Conservation (phyloP, 2,797 vertebrate genomes). For the Notolepis coatsorum region DNA sequence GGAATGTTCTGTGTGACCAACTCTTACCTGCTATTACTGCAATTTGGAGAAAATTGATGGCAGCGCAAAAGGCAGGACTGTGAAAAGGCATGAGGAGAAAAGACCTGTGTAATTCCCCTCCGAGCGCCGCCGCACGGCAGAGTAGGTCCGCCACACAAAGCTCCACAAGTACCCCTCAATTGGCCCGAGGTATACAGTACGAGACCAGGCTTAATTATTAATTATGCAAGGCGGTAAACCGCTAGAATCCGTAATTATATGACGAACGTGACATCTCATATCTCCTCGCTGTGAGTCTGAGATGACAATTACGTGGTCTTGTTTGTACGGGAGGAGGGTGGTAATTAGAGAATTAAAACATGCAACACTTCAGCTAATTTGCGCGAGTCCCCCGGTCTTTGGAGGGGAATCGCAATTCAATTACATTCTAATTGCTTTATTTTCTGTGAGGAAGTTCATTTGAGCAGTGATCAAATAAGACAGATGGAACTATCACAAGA, state of each 20-base stretch:
- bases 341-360: conserved; percentile 70
- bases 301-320: conserved; percentile 75
- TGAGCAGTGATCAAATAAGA: too few relatives aligned
- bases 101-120: conserved; percentile 43
- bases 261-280: conserved; percentile 76
- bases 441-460: too few relatives aligned
- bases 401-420: too few relatives aligned
- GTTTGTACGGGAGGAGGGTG: conserved; percentile 58
- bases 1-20: conserved; percentile 45
- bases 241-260: conserved; percentile 76
- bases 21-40: conserved; percentile 57
- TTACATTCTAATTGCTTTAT: not conserved
- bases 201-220: conserved; percentile 75
- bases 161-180: conserved; percentile 59
- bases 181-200: conserved; percentile 70
- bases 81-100: conserved; percentile 52
- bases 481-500: too few relatives aligned
- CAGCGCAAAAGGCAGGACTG: conserved; percentile 26
- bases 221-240: conserved; percentile 76
- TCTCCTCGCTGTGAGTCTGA: conserved; percentile 70
- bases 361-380: conserved; percentile 64
- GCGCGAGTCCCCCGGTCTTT: conserved; percentile 50
- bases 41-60: conserved; percentile 65
- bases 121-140: conserved; percentile 29
- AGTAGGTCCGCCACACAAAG: conserved; percentile 30